Evolutionary conservation across 1,140 invertebrate genomes (phyloP), one percentile per base, ranked within the genome.

Genomic region (Penaeus indicus): DNA sequence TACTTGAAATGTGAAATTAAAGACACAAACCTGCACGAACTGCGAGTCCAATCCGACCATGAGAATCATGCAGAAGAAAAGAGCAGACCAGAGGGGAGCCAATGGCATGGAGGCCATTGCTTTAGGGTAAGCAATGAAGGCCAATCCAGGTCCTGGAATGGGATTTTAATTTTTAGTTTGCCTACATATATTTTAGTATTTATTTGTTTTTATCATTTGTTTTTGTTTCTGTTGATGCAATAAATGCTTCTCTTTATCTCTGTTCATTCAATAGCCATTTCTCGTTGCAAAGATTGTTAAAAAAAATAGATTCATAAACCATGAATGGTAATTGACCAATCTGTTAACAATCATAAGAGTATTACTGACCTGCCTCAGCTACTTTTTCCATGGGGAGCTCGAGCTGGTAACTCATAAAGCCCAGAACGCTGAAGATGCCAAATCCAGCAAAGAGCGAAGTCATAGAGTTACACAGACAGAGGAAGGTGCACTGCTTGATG

Each of bases 1-100:
- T 47, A 10, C 11, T 13, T 7, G 54, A 54, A 54, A 11, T 11
- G 16, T 54, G 1, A 16, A 54, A 54, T 16, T 54, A 8, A 54
- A 54, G 54, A 54, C 16, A 54, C 54, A 5, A 22, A 92, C 81
- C 42, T 87, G 84, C n/a, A 91, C 86, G 89, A 95, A 94, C 93
- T 94, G 94, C 75, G 94, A 95, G 85, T 94, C 95, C 75, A 95
- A 92, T 19, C 95, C 94, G 7, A 95, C 92, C 61, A 94, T 94
- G 3, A 95, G 92, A 92, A 95, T 94, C 94, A 95, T 95, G 19
- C 94, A 92, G 91, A 95, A 95, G 92, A 95, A 95, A 69, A 94
- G 92, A 7, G 95, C 92, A 38, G 92, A 91, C 92, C 92, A 92
- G 7, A 92, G 81, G 25, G 91, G 91, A 38, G 93, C 90, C 38